Evolutionary conservation across 1,140 invertebrate species (phyloP).

Genomic region (Cotesia glomerata): DNA sequence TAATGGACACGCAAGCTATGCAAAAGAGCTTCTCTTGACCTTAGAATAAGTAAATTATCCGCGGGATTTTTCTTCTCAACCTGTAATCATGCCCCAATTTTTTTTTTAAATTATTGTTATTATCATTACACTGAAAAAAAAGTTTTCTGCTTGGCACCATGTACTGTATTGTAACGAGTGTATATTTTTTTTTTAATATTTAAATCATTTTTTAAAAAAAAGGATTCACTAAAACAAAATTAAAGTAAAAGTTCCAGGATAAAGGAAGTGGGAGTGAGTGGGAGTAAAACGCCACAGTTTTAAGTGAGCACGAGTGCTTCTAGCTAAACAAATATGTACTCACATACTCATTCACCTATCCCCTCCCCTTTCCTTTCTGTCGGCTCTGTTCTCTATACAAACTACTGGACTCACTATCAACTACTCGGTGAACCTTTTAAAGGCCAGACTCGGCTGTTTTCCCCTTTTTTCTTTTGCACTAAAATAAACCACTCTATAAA

Average conservation of each 20-base stretch:
- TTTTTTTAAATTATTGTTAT: too few relatives aligned
- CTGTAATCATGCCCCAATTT: too few relatives aligned
- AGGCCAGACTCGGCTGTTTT: slow-evolving; percentile 49
- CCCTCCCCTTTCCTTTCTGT: slow-evolving; percentile 42
- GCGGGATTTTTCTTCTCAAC: background rate
- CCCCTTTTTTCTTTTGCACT: background rate
- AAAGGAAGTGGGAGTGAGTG: too few relatives aligned
- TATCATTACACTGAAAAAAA: too few relatives aligned
- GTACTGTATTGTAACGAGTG: too few relatives aligned
- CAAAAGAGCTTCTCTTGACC: slow-evolving; percentile 42
- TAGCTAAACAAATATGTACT: slow-evolving; percentile 63
- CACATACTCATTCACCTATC: slow-evolving; percentile 61
- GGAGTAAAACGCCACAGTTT: slow-evolving; percentile 32
- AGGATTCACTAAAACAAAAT: too few relatives aligned
- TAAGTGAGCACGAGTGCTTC: slow-evolving; percentile 54
- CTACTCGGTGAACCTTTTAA: slow-evolving; percentile 52
- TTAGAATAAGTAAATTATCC: too few relatives aligned
- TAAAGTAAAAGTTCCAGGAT: too few relatives aligned
- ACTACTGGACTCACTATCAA: slow-evolving; percentile 33
- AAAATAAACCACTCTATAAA: background rate
- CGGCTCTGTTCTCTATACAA: slow-evolving; percentile 34
- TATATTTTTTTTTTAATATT: too few relatives aligned
- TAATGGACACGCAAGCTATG: slow-evolving; percentile 56
- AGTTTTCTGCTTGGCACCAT: too few relatives aligned
- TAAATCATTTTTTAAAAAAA: too few relatives aligned